phyloP scores from a whole-genome alignment of 2,888 invertebrate species.

The Baronia brevicornis region DNA sequence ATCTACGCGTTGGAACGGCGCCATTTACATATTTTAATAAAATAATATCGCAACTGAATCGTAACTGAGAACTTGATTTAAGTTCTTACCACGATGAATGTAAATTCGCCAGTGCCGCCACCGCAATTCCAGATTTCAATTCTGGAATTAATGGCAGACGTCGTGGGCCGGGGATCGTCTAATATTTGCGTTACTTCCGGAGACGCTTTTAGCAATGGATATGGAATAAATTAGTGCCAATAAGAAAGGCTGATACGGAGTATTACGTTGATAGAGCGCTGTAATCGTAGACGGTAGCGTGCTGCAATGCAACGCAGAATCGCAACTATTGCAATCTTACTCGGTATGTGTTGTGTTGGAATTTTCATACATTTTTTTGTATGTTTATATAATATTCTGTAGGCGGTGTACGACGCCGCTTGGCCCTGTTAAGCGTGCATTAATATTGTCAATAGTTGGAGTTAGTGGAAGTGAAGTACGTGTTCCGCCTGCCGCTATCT shows the following conservation, averaged over 20 bases:
- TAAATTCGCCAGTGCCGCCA: conserved; percentile 67
- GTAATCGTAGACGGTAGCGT: conserved; percentile 7
- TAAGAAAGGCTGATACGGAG: conserved; percentile 22
- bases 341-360: conserved; percentile 2
- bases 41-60: conserved; percentile 76
- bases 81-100: conserved; percentile 76
- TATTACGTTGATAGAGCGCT: conserved; percentile 2
- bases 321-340: too few species aligned
- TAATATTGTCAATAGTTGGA: conserved; percentile 76
- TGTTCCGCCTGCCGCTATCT: conserved; percentile 75
- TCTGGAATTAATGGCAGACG: conserved; percentile 72
- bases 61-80: conserved; percentile 76
- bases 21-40: conserved; percentile 76
- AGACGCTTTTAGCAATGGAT: conserved; percentile 62
- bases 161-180: conserved; percentile 66
- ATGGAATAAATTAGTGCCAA: conserved; percentile 68
- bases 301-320: too few species aligned
- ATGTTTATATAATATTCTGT: conserved; percentile 44
- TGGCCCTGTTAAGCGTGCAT: conserved; percentile 72
- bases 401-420: conserved; percentile 57
- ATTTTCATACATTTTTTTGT: conserved; percentile 19
- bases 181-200: conserved; percentile 74
- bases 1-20: conserved; percentile 58
- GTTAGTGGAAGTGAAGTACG: conserved; percentile 75
- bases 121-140: conserved; percentile 75